phyloP scores from a whole-genome alignment of 64 coral and sea anemone species.

The Pocillopora verrucosa region DNA sequence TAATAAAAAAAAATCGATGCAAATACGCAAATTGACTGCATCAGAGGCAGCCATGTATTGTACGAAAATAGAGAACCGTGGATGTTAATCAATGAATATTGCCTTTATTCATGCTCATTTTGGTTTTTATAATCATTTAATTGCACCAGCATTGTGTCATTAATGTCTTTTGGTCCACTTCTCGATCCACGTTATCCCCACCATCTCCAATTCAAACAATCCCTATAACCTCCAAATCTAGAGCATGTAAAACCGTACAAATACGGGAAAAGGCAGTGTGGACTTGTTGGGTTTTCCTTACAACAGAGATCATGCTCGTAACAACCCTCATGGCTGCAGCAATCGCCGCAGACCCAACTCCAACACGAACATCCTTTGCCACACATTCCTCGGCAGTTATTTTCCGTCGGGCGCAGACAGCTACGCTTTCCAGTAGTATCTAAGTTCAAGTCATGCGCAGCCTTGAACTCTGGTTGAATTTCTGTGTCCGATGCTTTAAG shows the following conservation, averaged over 20 bases:
- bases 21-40: too few relatives aligned
- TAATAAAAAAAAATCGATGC: too few relatives aligned
- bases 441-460: background rate
- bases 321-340: background rate
- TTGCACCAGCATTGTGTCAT: too few relatives aligned
- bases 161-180: too few relatives aligned
- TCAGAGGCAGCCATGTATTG: too few relatives aligned
- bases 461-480: background rate
- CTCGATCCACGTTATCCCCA: background rate
- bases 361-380: background rate
- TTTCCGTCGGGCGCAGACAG: background rate
- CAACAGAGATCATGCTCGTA: slow-evolving; percentile 11
- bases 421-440: background rate
- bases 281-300: background rate
- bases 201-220: background rate
- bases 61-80: too few relatives aligned
- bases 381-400: background rate
- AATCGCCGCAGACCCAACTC: background rate
- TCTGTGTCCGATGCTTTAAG: background rate
- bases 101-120: too few relatives aligned
- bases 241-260: background rate
- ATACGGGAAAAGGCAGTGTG: background rate
- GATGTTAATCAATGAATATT: too few relatives aligned
- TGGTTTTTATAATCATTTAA: too few relatives aligned
- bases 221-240: background rate